These are phyloP conservation scores for Ptychochromis oligacanthus DNA, from an alignment of 2,113 vertebrate genomes.

Conservation along the genomic window DNA sequence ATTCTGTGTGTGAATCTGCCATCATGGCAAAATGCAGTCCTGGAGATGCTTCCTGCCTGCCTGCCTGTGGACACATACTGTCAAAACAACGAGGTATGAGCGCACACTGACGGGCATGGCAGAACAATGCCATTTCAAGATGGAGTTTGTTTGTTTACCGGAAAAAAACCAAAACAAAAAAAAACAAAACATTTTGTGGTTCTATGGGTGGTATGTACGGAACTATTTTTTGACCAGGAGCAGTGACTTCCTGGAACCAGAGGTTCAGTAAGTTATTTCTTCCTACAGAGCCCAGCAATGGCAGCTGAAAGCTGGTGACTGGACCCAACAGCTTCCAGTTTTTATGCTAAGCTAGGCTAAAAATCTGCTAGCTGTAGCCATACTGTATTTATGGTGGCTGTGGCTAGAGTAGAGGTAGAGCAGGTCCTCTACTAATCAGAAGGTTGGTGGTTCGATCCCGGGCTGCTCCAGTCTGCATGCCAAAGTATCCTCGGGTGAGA, in stretches of 20 bases:
- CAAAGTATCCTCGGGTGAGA: no score
- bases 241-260: neutral
- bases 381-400: neutral
- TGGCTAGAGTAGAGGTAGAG: no score
- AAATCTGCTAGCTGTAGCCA: neutral
- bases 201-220: neutral
- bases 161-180: neutral
- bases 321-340: neutral
- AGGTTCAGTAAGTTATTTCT: neutral
- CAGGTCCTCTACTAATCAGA: no score
- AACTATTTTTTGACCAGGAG: neutral
- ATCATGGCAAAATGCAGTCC: neutral
- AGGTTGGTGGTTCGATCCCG: no score
- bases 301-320: neutral
- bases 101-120: no score
- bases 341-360: constrained; percentile 14
- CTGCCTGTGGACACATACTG: no score
- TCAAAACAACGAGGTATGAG: no score
- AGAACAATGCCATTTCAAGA: no score
- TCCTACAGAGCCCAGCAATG: neutral
- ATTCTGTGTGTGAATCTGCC: neutral
- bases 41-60: no score
- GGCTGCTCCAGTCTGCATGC: no score
- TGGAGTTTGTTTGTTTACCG: neutral
- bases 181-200: neutral